These are phyloP conservation scores for Patagioenas fasciata DNA, from an alignment of 2,113 vertebrate genomes.

Conservation along the genomic window DNA sequence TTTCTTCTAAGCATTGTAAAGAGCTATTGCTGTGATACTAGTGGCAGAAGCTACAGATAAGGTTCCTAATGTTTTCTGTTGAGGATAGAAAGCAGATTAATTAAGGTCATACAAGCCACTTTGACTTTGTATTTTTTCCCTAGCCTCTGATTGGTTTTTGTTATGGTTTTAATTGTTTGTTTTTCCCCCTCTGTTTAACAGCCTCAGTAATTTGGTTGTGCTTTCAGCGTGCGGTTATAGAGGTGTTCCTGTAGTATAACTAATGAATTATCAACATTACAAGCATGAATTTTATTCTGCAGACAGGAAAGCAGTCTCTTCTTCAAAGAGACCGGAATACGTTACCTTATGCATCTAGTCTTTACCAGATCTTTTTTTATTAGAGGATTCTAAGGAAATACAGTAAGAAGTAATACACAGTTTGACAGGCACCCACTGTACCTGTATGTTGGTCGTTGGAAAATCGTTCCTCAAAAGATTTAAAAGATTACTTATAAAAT, in stretches of 20 bases:
- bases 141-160: background rate
- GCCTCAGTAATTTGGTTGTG: background rate
- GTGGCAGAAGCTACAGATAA: background rate
- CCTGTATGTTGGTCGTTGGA: background rate
- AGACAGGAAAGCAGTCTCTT: background rate
- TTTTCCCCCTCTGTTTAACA: background rate
- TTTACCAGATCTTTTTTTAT: background rate
- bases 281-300: background rate
- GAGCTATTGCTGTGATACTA: background rate
- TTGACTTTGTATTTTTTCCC: background rate
- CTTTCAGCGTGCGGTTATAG: background rate
- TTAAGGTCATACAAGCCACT: background rate
- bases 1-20: background rate
- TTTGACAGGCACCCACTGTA: background rate
- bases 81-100: background rate
- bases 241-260: background rate
- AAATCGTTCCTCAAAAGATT: background rate
- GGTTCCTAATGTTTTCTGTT: background rate
- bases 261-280: background rate
- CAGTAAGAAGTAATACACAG: background rate
- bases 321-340: background rate
- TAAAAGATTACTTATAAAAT: background rate
- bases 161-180: background rate
- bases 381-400: background rate
- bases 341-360: background rate